Evolutionary conservation across 2,797 vertebrate genomes (phyloP), one percentile per base, ranked within the genome.

Genomic region (Intellagama lesueurii): DNA sequence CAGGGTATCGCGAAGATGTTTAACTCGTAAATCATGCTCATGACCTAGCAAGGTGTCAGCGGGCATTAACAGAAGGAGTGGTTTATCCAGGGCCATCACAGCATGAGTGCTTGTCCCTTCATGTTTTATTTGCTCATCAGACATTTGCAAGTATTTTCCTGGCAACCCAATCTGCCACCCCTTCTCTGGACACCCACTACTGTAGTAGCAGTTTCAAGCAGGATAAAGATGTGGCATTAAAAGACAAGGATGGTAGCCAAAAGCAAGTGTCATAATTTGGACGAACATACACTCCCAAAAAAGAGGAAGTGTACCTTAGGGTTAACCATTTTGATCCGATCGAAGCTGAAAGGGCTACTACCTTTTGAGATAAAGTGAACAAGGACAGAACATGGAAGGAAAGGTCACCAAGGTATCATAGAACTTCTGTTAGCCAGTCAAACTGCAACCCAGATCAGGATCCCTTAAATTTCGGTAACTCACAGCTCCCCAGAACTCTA

Each of bases 21-120:
- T 98, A 98, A 98, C 97, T 97, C 98, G 98, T 95, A 97, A 98
- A 96, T 98, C 98, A 95, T 98, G 98, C 98, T 99, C 98, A 96
- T 98, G 97, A 98, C 98, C 98, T 99, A 98, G 96, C 96, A 89
- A 95, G 96, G 96, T 47, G 97, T 95, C 94, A 95, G 96, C 96
- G 95, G 92, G 95, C 93, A 96, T 97, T 98, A 97, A 98, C 93
- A 97, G 97, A 97, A 97, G 97, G 95, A 81, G 94, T 92, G 91
- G 95, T 96, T 97, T 91, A 96, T 96, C 96, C 96, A 92, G 93
- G 93, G 96, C 88, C 93, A 85, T 95, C 93, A 95, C 90, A 91
- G 95, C 96, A 97, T 35, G 95, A 96, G 94, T 93, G 94, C 84
- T 93, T 90, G 94, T 91, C 35, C 81, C 91, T 94, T 95, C 93